A percentile compares a stretch with the other conserved stretches of the same genome.
Conservation (phyloP, 2,113 vertebrate genomes). For the Shinisaurus crocodilurus region DNA sequence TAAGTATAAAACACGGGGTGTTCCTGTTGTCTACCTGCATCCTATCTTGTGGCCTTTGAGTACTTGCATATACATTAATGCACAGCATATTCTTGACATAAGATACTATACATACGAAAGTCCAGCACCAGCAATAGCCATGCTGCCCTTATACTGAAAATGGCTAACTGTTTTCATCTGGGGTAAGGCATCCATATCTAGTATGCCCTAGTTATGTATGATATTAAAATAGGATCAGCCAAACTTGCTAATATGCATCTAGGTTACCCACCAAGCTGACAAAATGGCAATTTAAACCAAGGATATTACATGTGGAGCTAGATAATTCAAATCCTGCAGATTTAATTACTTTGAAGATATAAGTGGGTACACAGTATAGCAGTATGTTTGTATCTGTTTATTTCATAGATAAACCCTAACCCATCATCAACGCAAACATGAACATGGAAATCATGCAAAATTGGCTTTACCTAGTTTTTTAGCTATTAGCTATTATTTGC, state of each 20-base stretch:
- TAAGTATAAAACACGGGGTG: constrained; percentile 75
- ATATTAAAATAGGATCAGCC: neutral
- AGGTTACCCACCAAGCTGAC: neutral
- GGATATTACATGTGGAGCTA: neutral
- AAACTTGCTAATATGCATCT: neutral
- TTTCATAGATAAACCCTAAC: neutral
- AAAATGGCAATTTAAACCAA: neutral
- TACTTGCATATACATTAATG: constrained; percentile 15
- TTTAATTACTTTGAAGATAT: neutral
- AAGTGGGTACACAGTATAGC: neutral
- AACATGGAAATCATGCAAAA: neutral
- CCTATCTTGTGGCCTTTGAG: neutral
- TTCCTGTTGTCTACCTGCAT: fast-evolving
- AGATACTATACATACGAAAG: neutral
- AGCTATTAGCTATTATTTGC: neutral
- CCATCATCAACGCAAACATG: neutral
- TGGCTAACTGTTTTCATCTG: neutral
- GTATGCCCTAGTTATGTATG: neutral
- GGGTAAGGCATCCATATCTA: neutral
- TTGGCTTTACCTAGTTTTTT: neutral
- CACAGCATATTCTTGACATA: neutral
- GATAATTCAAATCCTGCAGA: neutral
- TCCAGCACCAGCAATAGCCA: neutral
- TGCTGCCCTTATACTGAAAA: neutral
- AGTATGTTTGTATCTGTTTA: neutral